Conservation (phyloP, 2,888 invertebrate species). For the Phortica okadai region DNA sequence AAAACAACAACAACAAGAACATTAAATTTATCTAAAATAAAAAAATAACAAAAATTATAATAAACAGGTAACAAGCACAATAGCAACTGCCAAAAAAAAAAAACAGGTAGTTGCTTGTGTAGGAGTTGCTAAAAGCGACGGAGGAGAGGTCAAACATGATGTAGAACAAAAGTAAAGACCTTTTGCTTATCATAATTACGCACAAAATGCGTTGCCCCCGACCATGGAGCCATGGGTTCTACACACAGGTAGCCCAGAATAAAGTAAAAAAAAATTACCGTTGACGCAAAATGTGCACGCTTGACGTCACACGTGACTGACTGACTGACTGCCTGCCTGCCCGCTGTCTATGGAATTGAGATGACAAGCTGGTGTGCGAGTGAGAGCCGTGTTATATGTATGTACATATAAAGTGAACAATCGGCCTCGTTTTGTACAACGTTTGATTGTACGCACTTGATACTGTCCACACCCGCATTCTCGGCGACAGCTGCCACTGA, state of each 20-base stretch:
- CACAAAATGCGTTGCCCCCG: slow-evolving; percentile 58
- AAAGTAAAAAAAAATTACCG: not conserved
- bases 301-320: slow-evolving; percentile 24
- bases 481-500: slow-evolving; percentile 40
- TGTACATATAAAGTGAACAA: not conserved
- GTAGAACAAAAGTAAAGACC: slow-evolving; percentile 59
- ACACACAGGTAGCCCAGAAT: slow-evolving; percentile 10
- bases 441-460: slow-evolving; percentile 32
- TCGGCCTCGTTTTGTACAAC: slow-evolving; percentile 22
- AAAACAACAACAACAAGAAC: slow-evolving; percentile 44
- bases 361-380: not conserved
- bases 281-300: slow-evolving; percentile 24
- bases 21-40: slow-evolving; percentile 25
- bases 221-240: not conserved
- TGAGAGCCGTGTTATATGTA: not conserved
- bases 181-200: slow-evolving; percentile 71
- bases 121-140: not conserved
- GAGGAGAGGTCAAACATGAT: slow-evolving; percentile 3
- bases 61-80: slow-evolving; percentile 31
- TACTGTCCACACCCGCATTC: slow-evolving; percentile 36
- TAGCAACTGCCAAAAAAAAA: slow-evolving; percentile 23
- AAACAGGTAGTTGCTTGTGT: not conserved
- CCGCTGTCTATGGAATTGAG: not conserved
- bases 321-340: not conserved
- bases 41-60: slow-evolving; percentile 26